A percentile compares a stretch with the other conserved stretches of the same genome.
These are phyloP conservation scores for Venustaconcha ellipsiformis DNA, from an alignment of 1,140 invertebrate species.

Conservation along the genomic window DNA sequence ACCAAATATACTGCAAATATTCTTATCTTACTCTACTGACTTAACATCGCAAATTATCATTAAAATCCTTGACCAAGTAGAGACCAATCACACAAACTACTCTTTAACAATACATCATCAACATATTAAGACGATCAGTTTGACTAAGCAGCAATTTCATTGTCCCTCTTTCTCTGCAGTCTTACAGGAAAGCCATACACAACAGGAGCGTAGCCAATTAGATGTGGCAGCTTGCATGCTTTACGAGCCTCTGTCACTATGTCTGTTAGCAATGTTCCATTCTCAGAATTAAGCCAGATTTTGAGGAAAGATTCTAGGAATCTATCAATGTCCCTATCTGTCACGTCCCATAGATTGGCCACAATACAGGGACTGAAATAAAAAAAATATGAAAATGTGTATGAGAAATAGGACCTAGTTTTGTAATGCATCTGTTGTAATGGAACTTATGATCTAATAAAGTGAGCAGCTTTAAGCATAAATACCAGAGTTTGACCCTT, in stretches of 20 bases:
- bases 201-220: conserved; percentile 70
- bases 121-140: too few species aligned
- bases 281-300: conserved; percentile 68
- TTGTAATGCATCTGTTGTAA: too few species aligned
- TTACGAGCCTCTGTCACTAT: conserved; percentile 49
- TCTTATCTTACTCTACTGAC: too few species aligned
- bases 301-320: conserved; percentile 78
- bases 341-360: conserved; percentile 87
- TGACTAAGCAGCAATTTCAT: not conserved
- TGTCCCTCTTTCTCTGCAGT: not conserved
- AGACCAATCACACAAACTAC: too few species aligned
- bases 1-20: too few species aligned
- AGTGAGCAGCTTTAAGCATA: too few species aligned
- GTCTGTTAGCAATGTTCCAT: conserved; percentile 61
- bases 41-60: too few species aligned
- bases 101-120: too few species aligned
- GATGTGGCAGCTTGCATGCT: conserved; percentile 64
- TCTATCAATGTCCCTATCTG: conserved; percentile 83
- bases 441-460: too few species aligned
- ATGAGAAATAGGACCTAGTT: not conserved
- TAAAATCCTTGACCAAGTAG: too few species aligned
- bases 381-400: conserved; percentile 28
- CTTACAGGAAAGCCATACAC: conserved; percentile 70
- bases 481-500: too few species aligned
- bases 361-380: conserved; percentile 79